Base-by-base conservation (phyloP, 2,797 vertebrate species). In the Siniperca obscura region DNA sequence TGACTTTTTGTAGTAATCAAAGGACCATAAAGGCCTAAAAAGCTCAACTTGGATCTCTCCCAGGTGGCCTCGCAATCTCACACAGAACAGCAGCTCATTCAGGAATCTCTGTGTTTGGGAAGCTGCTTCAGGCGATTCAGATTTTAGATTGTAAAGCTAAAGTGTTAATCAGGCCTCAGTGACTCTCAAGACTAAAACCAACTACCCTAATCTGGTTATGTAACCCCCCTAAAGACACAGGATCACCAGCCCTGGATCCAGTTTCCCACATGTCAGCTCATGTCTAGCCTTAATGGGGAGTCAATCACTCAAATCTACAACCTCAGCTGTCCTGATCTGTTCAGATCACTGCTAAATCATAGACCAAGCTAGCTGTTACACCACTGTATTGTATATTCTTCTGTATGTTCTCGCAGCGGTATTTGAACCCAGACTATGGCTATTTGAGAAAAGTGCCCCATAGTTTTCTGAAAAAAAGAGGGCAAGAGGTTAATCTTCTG, bases 401-500 rank as follows among this genome's bases (percentile, higher is more conserved):
- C 42, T 62, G 36, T 12, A 48, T 74, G 21, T 2, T 53, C 40
- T 22, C 0, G 0, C 48, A 53, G 56, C 10, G 25, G 60, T 12
- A 9, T 78, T 57, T 77, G 55, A 80, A 5, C 52, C 64, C 27
- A 73, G 53, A 70, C 75, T 70, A 16, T 6, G 7, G 38, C 19
- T 46, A 22, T 73, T 74, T 81, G 75, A 65, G 59, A 57, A 74
- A 34, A 68, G 14, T 30, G 52, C 56, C 52, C 66, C 57, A 68
- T 65, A 74, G 36, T 57, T 76, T 61, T 34, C 11, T 70, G 46
- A 57, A 76, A 38, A 83, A 79, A 87, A 55, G 17, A 55, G 74
- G 80, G 65, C 65, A 85, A 66, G 52, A 77, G 76, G 90, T 82
- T 93, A 93, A 94, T 93, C 91, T 89, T 60, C 64, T 83, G 86